A percentile compares a stretch with the other conserved stretches of the same genome.
These are phyloP conservation scores for Drosophila neocordata DNA, from an alignment of 1,140 invertebrate species.

Conservation along the genomic window DNA sequence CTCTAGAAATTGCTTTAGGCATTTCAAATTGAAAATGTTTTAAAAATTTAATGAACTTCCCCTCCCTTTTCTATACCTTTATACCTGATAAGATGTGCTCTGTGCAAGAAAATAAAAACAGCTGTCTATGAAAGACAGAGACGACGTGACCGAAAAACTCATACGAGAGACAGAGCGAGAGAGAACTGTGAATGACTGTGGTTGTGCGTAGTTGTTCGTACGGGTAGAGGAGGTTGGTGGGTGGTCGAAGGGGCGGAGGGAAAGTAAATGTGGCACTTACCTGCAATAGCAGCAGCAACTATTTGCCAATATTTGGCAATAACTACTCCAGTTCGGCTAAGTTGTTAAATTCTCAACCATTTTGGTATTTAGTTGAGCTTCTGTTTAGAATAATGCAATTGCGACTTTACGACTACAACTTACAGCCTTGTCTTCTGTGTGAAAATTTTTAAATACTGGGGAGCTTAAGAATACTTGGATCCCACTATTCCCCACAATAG, in stretches of 20 bases:
- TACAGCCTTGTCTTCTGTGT: conserved; percentile 4
- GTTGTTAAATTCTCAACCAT: not conserved
- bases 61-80: not conserved
- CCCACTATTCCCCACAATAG: too few species aligned
- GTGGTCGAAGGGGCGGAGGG: not conserved
- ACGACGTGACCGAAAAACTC: too few species aligned
- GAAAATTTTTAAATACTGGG: not conserved
- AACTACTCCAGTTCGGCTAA: not conserved
- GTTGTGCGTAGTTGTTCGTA: conserved; percentile 1
- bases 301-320: not conserved
- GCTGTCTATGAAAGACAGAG: not conserved
- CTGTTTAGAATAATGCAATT: not conserved
- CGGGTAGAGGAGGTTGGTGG: not conserved
- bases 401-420: not conserved
- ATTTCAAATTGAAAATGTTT: not conserved
- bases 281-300: not conserved
- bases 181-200: not conserved
- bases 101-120: conserved; percentile 4
- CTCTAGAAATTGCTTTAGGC: not conserved
- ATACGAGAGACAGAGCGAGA: too few species aligned
- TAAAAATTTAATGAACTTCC: conserved; percentile 8
- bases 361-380: not conserved
- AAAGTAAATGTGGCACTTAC: not conserved
- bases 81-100: conserved; percentile 1
- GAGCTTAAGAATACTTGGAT: not conserved